Conservation (phyloP, 2,797 vertebrate genomes). For the Trachops cirrhosus region DNA sequence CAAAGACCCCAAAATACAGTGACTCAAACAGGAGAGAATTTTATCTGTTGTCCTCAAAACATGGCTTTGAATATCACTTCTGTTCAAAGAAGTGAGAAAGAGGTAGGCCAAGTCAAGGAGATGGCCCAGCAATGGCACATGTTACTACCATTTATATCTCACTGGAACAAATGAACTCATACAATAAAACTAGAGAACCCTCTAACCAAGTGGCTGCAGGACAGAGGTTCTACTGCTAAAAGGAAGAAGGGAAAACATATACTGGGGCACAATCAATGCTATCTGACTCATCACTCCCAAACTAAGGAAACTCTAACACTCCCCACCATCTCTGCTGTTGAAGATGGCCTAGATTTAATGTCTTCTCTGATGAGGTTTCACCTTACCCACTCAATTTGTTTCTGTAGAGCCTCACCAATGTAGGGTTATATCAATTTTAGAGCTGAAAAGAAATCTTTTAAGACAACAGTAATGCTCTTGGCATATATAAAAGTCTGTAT, state of each 20-base stretch:
- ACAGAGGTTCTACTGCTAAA: not conserved
- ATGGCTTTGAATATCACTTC: not conserved
- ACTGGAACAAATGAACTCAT: not conserved
- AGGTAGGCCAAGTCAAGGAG: not conserved
- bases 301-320: not conserved
- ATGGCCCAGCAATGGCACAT: not conserved
- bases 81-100: not conserved
- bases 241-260: not conserved
- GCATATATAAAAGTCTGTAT: not conserved
- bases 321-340: not conserved
- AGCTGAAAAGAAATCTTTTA: slow-evolving; percentile 2
- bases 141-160: not conserved
- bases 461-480: not conserved
- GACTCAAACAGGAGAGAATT: not conserved
- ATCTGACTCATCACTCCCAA: not conserved
- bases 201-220: not conserved
- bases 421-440: not conserved
- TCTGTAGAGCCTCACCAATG: not conserved
- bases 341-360: not conserved
- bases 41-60: not conserved
- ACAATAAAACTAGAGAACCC: not conserved
- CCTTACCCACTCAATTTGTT: not conserved
- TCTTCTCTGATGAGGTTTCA: not conserved
- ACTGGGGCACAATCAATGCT: not conserved
- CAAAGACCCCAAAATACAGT: not conserved